Evolutionary conservation across 2,888 invertebrate species (phyloP).

Genomic region (Aproaerema taeniolella): DNA sequence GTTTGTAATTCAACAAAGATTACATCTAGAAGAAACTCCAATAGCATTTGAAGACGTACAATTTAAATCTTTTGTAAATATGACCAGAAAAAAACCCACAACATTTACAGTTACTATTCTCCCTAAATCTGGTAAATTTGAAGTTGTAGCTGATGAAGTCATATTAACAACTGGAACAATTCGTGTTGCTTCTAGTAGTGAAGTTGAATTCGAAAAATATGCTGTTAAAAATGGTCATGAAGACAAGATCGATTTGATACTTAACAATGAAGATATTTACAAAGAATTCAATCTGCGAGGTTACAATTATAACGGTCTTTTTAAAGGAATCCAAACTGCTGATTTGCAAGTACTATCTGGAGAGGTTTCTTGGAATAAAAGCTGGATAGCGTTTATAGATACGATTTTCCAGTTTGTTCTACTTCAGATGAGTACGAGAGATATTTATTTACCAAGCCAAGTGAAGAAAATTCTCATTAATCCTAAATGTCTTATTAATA

Average conservation of each 20-base stretch:
- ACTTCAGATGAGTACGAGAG: background rate
- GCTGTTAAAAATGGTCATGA: background rate
- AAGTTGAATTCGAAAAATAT: background rate
- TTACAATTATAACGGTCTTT: background rate
- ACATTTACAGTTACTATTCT: background rate
- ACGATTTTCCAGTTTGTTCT: background rate
- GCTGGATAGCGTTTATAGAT: background rate
- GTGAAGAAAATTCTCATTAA: too few species aligned
- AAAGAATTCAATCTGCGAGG: background rate
- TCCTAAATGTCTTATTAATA: too few species aligned
- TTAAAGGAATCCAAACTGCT: background rate
- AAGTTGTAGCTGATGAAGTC: background rate
- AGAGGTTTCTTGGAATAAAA: background rate
- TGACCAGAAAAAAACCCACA: background rate
- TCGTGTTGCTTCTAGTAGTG: background rate
- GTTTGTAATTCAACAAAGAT: background rate
- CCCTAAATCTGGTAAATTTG: background rate
- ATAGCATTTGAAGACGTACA: background rate
- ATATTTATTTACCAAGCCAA: too few species aligned
- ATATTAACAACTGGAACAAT: background rate
- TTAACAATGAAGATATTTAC: background rate
- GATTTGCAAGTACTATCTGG: background rate
- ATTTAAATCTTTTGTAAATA: constrained; percentile 1
- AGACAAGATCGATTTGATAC: background rate
- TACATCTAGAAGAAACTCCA: background rate